Percentiles rank a stretch among this genome's conserved stretches.
phyloP scores from a whole-genome alignment of 2,113 vertebrate genomes.

The Poecilia latipinna region DNA sequence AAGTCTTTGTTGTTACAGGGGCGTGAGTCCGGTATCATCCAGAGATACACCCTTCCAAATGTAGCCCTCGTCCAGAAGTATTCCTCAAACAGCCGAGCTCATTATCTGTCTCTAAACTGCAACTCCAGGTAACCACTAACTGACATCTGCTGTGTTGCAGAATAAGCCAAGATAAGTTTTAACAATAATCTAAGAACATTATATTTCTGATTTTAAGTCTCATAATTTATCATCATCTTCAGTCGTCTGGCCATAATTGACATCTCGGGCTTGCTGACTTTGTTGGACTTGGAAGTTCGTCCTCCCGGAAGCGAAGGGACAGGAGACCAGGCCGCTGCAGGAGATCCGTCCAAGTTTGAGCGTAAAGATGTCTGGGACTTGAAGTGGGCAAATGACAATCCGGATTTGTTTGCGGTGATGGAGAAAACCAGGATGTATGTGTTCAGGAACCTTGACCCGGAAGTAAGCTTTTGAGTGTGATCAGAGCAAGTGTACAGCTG shows the following conservation, averaged over 20 bases:
- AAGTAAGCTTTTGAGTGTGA: slow-evolving; percentile 80
- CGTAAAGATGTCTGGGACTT: slow-evolving; percentile 98
- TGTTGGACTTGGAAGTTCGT: slow-evolving; percentile 87
- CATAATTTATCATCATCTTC: neutral
- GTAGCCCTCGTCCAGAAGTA: slow-evolving; percentile 87
- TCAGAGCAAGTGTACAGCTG: neutral
- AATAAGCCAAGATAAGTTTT: neutral
- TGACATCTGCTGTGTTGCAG: neutral
- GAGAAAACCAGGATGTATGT: slow-evolving; percentile 99
- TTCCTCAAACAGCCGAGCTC: slow-evolving; percentile 80
- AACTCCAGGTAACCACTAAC: slow-evolving; percentile 85
- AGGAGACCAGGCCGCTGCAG: slow-evolving; percentile 76
- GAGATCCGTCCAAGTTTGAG: slow-evolving; percentile 88
- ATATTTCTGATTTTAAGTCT: neutral
- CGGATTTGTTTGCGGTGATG: slow-evolving; percentile 97
- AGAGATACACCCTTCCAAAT: slow-evolving; percentile 91
- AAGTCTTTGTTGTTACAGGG: slow-evolving; percentile 57
- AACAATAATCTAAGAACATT: neutral
- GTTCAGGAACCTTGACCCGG: slow-evolving; percentile 95
- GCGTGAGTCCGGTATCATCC: slow-evolving; percentile 91
- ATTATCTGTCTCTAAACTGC: slow-evolving; percentile 93
- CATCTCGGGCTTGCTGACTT: slow-evolving; percentile 86
- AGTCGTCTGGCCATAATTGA: slow-evolving; percentile 95
- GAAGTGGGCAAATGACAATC: slow-evolving; percentile 98
- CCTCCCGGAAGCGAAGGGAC: slow-evolving; percentile 57